These are phyloP conservation scores for Anastrepha obliqua DNA, from an alignment of 1,140 invertebrate genomes.

Conservation along the genomic window DNA sequence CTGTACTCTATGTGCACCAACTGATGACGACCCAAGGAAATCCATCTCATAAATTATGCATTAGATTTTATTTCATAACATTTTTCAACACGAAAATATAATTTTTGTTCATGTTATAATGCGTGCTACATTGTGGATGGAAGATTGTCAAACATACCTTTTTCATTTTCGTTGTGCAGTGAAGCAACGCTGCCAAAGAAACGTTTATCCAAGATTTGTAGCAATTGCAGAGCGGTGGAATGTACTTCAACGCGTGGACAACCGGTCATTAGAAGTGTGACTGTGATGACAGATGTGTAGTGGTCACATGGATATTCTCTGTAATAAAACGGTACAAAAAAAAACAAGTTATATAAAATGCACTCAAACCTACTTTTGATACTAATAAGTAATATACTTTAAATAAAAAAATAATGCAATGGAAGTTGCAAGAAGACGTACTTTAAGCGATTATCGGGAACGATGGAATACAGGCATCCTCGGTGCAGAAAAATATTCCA, in stretches of 20 bases:
- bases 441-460: too few species aligned
- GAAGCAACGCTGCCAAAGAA: conserved; percentile 92
- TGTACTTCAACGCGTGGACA: conserved; percentile 93
- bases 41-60: conserved; percentile 14
- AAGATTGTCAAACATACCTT: conserved; percentile 76
- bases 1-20: neutral
- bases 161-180: conserved; percentile 81
- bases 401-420: too few species aligned
- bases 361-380: too few species aligned
- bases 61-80: neutral
- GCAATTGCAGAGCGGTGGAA: conserved; percentile 93
- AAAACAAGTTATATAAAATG: neutral
- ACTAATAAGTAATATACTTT: too few species aligned
- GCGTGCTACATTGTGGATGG: neutral
- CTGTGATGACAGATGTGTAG: conserved; percentile 97
- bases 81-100: neutral
- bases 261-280: conserved; percentile 96
- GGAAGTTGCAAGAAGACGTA: too few species aligned
- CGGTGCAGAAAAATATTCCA: too few species aligned
- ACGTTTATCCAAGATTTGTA: conserved; percentile 94
- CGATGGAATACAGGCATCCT: too few species aligned
- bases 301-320: conserved; percentile 99
- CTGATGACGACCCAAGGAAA: neutral
- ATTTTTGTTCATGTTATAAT: neutral
- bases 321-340: conserved; percentile 62